Evolutionary conservation across 2,113 vertebrate species (phyloP).

Genomic region (Conger conger): DNA sequence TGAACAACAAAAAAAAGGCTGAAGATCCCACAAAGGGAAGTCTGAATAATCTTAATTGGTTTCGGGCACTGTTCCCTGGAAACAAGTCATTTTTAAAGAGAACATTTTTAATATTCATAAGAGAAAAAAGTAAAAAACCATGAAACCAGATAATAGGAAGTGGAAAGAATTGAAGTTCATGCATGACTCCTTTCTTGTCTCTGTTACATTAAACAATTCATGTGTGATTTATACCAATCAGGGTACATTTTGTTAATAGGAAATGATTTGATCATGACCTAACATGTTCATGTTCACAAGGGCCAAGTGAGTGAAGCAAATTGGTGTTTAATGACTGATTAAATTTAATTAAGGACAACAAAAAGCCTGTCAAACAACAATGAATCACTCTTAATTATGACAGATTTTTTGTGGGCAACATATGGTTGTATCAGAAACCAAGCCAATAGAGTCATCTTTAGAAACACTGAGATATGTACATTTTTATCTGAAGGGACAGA

Average conservation of each 20-base stretch:
- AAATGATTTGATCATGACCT: not conserved
- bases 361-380: not conserved
- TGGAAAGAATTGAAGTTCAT: not conserved
- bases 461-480: not conserved
- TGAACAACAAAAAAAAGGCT: not conserved
- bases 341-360: constrained; percentile 7
- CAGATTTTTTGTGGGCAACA: not conserved
- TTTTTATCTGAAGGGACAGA: not conserved
- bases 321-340: constrained; percentile 1
- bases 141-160: not conserved
- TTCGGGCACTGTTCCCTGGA: not conserved
- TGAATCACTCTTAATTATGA: not conserved
- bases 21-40: not conserved
- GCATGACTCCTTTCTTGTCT: not conserved
- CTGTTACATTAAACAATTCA: not conserved
- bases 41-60: not conserved
- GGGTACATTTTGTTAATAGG: not conserved
- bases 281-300: not conserved
- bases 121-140: not conserved
- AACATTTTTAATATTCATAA: constrained; percentile 1
- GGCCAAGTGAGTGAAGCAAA: not conserved
- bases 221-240: not conserved
- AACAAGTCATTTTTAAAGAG: not conserved
- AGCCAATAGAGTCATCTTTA: not conserved
- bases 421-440: not conserved